Evolutionary conservation across 2,888 invertebrate species (phyloP), one percentile per base, ranked within the genome.

Genomic region (Pyrgus malvae): DNA sequence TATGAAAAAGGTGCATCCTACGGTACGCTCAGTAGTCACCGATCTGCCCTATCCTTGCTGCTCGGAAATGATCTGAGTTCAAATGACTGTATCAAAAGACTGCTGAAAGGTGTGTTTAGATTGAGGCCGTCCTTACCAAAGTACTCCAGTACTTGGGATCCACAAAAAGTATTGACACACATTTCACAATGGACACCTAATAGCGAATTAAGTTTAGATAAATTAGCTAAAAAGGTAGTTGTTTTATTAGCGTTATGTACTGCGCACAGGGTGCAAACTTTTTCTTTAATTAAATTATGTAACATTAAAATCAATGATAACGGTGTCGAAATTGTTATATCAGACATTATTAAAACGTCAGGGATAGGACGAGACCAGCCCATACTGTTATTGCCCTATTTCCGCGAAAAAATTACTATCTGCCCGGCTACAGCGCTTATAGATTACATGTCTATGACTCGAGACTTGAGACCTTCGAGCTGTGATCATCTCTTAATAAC

Each of bases 1-100:
- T 69, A 61, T 46, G 44, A 65, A 19, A 60, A 58, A 1, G 67
- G 64, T 7, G 45, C 51, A 8, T 40, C 61, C 2, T 70, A 40
- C 40, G 40, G 40, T 1, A 11, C 21, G 2, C 21, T 21, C 11
- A 40, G 11, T 21, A 40, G 40, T 21, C 40, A 40, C 16, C 19
- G 40, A 7, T 40, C 40, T 5, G 40, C 21, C 7, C 7, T 40
- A 8, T 40, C 40, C 3, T 16, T 40, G 7, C 12, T 40, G 6
- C 11, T 40, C 1, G 40, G 40, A 5, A 11, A 19, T 7, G 21
- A 21, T 11, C 2, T 40, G 21, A 11, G 19, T 12, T 12, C 21
- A 11, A 21, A 40, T 16, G 40, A 23, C 2, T 11, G 21, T 12
- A 21, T 16, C 6, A 21, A 33, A 21, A 16, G 56, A 6, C 51